Conservation (phyloP, 2,888 invertebrate genomes). For the Gymnocheta viridis region DNA sequence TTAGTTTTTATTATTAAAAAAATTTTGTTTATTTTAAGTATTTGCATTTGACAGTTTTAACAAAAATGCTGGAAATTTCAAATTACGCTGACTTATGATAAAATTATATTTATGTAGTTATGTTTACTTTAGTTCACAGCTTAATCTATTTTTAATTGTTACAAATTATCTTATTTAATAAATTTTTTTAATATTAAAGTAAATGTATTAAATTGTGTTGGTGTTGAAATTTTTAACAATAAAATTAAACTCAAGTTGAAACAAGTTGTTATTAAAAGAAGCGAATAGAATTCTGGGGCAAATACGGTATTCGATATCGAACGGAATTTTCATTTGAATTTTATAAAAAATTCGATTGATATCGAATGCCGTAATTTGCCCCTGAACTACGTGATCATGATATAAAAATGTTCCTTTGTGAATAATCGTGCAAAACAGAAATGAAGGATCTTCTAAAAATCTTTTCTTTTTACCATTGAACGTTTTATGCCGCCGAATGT, state of each 20-base stretch:
- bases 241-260: constrained; percentile 28
- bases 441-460: no score
- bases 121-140: no score
- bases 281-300: no score
- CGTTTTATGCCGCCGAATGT: no score
- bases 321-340: no score
- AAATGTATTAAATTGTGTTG: constrained; percentile 40
- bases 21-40: constrained; percentile 42
- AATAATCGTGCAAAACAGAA: no score
- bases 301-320: no score
- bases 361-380: no score
- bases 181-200: background rate
- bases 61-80: background rate
- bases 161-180: constrained; percentile 39
- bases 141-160: constrained; percentile 38
- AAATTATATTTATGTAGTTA: background rate
- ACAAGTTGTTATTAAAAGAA: background rate
- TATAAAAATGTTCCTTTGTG: no score
- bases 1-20: background rate
- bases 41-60: constrained; percentile 27
- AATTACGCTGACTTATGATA: constrained; percentile 15
- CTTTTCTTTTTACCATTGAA: no score
- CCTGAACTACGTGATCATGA: no score
- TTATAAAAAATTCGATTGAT: no score
- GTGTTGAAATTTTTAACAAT: constrained; percentile 14